Percentiles rank a stretch among this genome's conserved stretches.
Evolutionary conservation across 2,113 vertebrate species (phyloP).

Genomic region (Mobula birostris): DNA sequence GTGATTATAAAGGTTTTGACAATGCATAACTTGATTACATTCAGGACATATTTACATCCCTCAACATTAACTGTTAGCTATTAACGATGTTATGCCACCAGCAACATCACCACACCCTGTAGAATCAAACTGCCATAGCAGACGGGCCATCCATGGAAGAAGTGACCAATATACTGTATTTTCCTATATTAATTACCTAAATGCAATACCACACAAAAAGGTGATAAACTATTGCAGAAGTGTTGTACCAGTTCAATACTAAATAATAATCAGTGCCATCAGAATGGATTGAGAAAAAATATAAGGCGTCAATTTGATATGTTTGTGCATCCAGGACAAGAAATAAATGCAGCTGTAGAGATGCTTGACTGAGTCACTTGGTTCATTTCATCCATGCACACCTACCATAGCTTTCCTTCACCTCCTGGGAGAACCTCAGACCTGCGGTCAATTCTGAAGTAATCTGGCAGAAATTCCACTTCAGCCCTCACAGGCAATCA

Average conservation of each 20-base stretch:
- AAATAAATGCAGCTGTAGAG: not conserved
- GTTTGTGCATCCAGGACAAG: conserved; percentile 1
- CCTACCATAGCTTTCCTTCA: not conserved
- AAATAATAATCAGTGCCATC: not conserved
- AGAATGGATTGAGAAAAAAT: not conserved
- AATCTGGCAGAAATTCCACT: conserved; percentile 29
- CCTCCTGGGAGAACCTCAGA: conserved; percentile 18
- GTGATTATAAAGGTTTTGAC: not conserved
- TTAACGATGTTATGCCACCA: too few species aligned
- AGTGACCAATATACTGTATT: not conserved
- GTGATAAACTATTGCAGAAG: not conserved
- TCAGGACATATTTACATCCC: not conserved
- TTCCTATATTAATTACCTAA: too few species aligned
- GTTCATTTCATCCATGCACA: not conserved
- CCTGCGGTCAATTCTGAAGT: conserved; percentile 28
- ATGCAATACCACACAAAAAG: not conserved
- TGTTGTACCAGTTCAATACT: not conserved
- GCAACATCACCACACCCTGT: too few species aligned
- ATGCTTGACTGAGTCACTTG: not conserved
- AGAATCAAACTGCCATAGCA: not conserved
- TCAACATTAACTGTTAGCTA: not conserved
- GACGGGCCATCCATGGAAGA: not conserved
- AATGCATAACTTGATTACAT: not conserved
- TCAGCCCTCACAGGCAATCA: conserved; percentile 22
- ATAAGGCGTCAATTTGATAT: not conserved